Conservation (phyloP, 53 echinoderm and acorn worm genomes). For the Apostichopus leukothele region DNA sequence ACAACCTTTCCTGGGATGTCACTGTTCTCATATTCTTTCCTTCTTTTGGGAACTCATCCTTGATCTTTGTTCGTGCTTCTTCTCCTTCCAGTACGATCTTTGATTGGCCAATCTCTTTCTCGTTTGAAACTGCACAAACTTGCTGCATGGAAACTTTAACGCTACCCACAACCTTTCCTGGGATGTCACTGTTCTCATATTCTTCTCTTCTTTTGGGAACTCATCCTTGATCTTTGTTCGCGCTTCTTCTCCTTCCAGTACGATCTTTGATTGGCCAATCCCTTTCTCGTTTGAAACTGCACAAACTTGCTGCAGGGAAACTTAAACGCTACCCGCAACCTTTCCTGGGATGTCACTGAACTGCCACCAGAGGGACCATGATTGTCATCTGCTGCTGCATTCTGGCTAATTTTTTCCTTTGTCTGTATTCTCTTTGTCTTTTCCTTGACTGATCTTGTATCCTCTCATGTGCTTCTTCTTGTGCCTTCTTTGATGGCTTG, state of each 20-base stretch:
- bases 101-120: background rate
- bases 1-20: background rate
- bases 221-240: conserved; percentile 17
- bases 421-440: conserved; percentile 31
- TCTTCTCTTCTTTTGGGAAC: conserved; percentile 24
- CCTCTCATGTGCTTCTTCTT: background rate
- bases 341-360: background rate
- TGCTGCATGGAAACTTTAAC: conserved; percentile 15
- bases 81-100: conserved; percentile 19
- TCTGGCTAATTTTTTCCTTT: conserved; percentile 6
- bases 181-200: background rate
- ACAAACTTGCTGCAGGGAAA: conserved; percentile 5
- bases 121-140: background rate
- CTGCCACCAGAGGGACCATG: background rate
- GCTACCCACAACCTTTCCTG: background rate
- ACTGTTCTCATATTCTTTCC: background rate
- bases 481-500: conserved; percentile 3
- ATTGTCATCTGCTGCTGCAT: background rate
- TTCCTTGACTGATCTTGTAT: conserved; percentile 22
- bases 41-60: conserved; percentile 26
- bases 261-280: conserved; percentile 1
- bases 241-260: conserved; percentile 35
- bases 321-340: background rate
- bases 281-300: background rate
- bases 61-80: conserved; percentile 19